Evolutionary conservation across 2,888 invertebrate genomes (phyloP).

Genomic region (Onthophagus sagittarius): DNA sequence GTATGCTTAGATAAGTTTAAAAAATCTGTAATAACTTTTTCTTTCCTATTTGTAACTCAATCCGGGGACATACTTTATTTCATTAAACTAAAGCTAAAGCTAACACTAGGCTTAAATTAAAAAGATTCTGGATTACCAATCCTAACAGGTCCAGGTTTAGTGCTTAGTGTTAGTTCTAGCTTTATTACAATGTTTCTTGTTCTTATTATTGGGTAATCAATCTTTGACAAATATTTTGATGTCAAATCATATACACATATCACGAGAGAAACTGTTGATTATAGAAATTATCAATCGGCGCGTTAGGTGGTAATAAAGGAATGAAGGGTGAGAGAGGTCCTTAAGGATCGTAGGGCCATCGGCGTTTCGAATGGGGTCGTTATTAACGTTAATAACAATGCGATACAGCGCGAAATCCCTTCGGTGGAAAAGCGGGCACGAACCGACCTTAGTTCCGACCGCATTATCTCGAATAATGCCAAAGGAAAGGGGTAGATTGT

Average conservation of each 20-base stretch:
- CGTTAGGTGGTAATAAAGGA: background rate
- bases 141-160: too few species aligned
- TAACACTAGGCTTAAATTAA: too few species aligned
- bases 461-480: conserved; percentile 11
- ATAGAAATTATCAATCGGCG: background rate
- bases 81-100: too few species aligned
- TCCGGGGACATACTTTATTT: too few species aligned
- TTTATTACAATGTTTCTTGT: too few species aligned
- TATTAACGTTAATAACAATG: background rate
- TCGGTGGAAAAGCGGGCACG: background rate
- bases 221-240: background rate
- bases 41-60: too few species aligned
- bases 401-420: background rate
- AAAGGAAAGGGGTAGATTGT: background rate
- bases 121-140: too few species aligned
- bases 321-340: background rate
- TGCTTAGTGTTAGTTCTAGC: too few species aligned
- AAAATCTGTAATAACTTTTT: too few species aligned
- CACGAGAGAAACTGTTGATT: background rate
- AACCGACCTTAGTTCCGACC: conserved; percentile 4
- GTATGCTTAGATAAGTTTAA: too few species aligned
- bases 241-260: background rate
- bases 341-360: background rate
- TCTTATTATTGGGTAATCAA: background rate
- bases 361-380: background rate